Base-by-base conservation (phyloP, 1,140 invertebrate genomes). In the Megathymus violae region DNA sequence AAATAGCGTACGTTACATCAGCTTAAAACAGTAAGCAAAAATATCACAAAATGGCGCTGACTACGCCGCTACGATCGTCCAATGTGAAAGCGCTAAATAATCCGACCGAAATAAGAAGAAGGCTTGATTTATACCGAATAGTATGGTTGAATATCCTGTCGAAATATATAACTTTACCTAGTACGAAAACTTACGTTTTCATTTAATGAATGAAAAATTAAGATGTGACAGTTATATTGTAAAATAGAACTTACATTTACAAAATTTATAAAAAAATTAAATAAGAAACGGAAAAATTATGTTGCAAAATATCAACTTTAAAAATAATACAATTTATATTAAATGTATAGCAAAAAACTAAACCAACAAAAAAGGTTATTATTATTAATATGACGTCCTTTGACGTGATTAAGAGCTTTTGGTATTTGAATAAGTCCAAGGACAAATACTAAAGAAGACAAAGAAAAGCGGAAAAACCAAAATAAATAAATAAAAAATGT, bases 1-100 rank as follows among this genome's bases (percentile, higher is more conserved):
- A 56, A 56, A 25, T 15, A 44, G 19, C 40, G 40, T 43, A 44
- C n/a, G 17, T 56, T 56, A 56, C 52, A 56, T 56, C 52, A 88
- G 73, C 78, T 56, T 56, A 44, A 19, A 43, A 43, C 52, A 88
- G 73, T 79, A 76, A 85, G 84, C 84, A 65, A 63, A 71, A 54
- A 60, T 51, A 76, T 64, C 63, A 88, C 88, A 90, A 90, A 90
- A 90, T 90, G 88, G 88, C 88, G 88, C 79, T 87, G 74, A 67
- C 66, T 69, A 62, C 44, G 60, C 65, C 62, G 59, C 62, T 48
- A 52, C 38, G 51, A 54, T 58, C 64, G 68, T 77, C 72, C 77
- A 73, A 71, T 80, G n/a, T n/a, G 70, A 73, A 88, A 89, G 87
- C 88, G 86, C 83, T 88, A 84, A 85, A 88, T 80, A 82, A 90